Evolutionary conservation across 2,797 vertebrate genomes (phyloP).

Genomic region (Crypturellus tataupa): DNA sequence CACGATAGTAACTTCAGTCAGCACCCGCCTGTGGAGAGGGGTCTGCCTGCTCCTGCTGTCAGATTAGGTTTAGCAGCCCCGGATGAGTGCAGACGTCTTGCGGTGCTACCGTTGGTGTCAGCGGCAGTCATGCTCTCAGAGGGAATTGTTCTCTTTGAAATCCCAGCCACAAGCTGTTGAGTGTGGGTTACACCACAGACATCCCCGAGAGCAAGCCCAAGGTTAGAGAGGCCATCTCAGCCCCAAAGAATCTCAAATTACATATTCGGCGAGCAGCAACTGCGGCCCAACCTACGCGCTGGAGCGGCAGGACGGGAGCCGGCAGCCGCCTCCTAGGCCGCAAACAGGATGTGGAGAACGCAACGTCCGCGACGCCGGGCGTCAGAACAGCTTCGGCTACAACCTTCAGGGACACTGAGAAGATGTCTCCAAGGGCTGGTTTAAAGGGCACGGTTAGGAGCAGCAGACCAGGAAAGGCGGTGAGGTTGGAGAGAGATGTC

Average conservation of each 20-base stretch:
- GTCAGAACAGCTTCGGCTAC: background rate
- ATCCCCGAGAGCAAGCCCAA: constrained; percentile 24
- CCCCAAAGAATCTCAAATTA: constrained; percentile 31
- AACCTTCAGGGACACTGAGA: background rate
- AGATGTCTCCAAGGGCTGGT: background rate
- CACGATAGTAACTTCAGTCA: no score
- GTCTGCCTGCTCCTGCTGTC: background rate
- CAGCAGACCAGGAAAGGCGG: background rate
- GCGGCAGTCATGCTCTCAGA: background rate
- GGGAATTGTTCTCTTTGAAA: background rate
- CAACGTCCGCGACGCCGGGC: accelerated
- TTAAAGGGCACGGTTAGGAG: background rate
- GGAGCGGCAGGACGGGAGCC: background rate
- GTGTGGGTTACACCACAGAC: background rate
- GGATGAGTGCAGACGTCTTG: background rate
- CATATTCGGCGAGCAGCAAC: background rate
- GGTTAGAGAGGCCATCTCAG: constrained; percentile 28
- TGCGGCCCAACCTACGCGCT: background rate
- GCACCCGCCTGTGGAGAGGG: background rate
- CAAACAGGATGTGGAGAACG: background rate
- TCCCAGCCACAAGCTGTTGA: constrained; percentile 11
- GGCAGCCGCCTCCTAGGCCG: background rate
- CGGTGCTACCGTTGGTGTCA: background rate
- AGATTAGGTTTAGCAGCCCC: background rate
- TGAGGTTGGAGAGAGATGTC: background rate